A percentile compares a stretch with the other conserved stretches of the same genome.
Evolutionary conservation across 2,113 vertebrate species (phyloP).

Genomic region (Ochotona curzoniae): DNA sequence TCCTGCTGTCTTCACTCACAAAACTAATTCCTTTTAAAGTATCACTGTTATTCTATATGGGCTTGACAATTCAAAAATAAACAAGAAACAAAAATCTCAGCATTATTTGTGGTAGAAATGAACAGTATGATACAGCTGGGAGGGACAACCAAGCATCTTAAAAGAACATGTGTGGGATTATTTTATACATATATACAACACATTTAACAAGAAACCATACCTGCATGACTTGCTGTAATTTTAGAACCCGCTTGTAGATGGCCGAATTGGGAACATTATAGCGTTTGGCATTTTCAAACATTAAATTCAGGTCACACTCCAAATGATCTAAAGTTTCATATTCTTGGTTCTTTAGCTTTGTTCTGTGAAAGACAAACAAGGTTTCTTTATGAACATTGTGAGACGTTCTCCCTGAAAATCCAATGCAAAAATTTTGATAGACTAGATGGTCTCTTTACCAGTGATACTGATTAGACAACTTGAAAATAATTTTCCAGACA

Average conservation of each 20-base stretch:
- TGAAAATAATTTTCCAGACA: background rate
- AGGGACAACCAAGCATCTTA: background rate
- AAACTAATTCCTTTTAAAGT: constrained; percentile 1
- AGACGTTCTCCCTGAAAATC: constrained; percentile 46
- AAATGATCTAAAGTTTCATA: constrained; percentile 96
- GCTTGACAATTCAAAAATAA: background rate
- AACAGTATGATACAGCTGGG: background rate
- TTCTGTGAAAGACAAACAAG: constrained; percentile 87
- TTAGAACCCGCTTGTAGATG: constrained; percentile 97
- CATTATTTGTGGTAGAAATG: constrained; percentile 27
- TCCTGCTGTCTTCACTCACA: background rate
- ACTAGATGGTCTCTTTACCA: background rate
- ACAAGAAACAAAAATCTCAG: background rate
- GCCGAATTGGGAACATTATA: constrained; percentile 98
- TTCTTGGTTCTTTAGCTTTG: constrained; percentile 97
- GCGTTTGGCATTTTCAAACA: constrained; percentile 99
- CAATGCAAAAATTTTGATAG: constrained; percentile 33
- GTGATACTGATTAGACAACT: background rate
- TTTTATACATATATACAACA: constrained; percentile 7
- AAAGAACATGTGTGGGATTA: constrained; percentile 25
- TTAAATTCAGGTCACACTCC: constrained; percentile 94
- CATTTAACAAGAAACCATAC: constrained; percentile 82
- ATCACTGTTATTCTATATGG: constrained; percentile 1
- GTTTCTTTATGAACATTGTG: constrained; percentile 13
- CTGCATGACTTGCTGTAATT: constrained; percentile 98